Base-by-base conservation (phyloP, 2,113 vertebrate genomes). In the Gobio gobio region DNA sequence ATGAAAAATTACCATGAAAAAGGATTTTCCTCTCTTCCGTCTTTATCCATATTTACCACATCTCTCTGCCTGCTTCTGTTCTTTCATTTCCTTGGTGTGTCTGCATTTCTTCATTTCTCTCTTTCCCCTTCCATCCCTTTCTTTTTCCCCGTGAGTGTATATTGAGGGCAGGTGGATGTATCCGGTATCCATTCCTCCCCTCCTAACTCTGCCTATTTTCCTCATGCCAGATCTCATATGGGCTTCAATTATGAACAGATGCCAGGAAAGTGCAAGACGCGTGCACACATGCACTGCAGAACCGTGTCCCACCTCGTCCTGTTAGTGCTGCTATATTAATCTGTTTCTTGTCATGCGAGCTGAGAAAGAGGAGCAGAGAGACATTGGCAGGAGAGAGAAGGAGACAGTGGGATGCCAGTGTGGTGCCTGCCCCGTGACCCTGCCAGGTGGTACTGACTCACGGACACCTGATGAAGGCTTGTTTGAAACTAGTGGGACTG, bases 201-300 rank as follows among this genome's bases (percentile, higher is more conserved):
- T 40, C 54, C 59, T 56, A 82, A 90, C 81, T 84, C 76, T 89
- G 82, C 82, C 90, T 54, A 78, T 68, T 76, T 64, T 83, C 79
- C 72, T 86, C 26, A 83, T 13, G 77, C 87, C 85, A 90, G 74
- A 33, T 79, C 88, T 92, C 89, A 91, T 88, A 92, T 91, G 88
- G 90, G 87, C 70, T 75, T 86, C 91, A 90, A 89, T 93, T 92
- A 92, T 89, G 88, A 91, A 73, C 91, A 93, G 92, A 93, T 92
- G 91, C 89, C 90, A 89, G 86, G 89, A 74, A 45, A 90, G 87
- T 83, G 90, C 36, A 85, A 83, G 87, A 75, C 24, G 43, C 82
- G 12, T n/a, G 59, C 74, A 54, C 36, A 63, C 78, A 76, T 78
- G 66, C 74, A 56, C 73, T 13, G 78, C 24, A 49, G 14, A 47